Conservation (phyloP, 1,140 invertebrate species). For the Ips typographus region DNA sequence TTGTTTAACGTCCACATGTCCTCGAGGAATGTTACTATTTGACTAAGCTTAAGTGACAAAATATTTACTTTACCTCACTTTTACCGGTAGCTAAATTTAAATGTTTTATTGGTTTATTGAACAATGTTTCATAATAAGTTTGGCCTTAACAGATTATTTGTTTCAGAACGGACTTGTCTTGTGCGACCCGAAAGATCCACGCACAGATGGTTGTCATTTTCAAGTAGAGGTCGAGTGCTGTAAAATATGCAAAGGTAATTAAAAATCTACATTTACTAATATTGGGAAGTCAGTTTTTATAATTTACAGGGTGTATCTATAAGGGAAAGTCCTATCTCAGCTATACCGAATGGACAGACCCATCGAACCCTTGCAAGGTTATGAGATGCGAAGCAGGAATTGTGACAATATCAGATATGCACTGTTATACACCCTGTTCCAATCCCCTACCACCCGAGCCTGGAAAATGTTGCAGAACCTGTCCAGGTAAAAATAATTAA, state of each 20-base stretch:
- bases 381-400: slow-evolving; percentile 80
- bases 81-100: too few relatives aligned
- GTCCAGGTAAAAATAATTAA: slow-evolving; percentile 59
- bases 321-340: slow-evolving; percentile 71
- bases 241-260: slow-evolving; percentile 68
- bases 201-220: slow-evolving; percentile 69
- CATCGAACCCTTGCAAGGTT: slow-evolving; percentile 68
- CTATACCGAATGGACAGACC: slow-evolving; percentile 74
- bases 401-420: slow-evolving; percentile 73
- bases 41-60: too few relatives aligned
- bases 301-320: slow-evolving; percentile 68
- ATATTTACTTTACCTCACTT: too few relatives aligned
- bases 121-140: too few relatives aligned
- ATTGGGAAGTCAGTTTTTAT: slow-evolving; percentile 1
- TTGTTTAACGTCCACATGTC: too few relatives aligned
- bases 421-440: slow-evolving; percentile 79
- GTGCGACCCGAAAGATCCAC: slow-evolving; percentile 66
- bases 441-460: slow-evolving; percentile 67
- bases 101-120: too few relatives aligned
- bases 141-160: slow-evolving; percentile 21
- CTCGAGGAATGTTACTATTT: too few relatives aligned
- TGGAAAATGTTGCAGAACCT: slow-evolving; percentile 83
- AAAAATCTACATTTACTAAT: neutral
- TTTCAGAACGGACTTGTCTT: slow-evolving; percentile 74
- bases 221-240: slow-evolving; percentile 65